Base-by-base conservation (phyloP, 2,888 invertebrate genomes). In the Heteromurus nitidus region DNA sequence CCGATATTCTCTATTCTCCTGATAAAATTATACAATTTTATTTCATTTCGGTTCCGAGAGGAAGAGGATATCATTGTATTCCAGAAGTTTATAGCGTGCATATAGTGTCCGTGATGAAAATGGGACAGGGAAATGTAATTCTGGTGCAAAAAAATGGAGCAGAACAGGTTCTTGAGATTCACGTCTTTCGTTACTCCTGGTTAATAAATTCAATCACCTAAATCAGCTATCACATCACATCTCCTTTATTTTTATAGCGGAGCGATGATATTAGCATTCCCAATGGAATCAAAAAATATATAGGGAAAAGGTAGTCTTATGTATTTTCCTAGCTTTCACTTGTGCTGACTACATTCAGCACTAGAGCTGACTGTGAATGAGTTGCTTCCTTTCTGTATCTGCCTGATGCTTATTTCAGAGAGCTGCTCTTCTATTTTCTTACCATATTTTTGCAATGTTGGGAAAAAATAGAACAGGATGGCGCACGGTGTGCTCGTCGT, bases 201-300 rank as follows among this genome's bases (percentile, higher is more conserved):
- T 65, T 75, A 75, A 75, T 75, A 75, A 75, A 75, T 75, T 75
- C 75, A 75, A 75, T 75, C 75, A 75, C 75, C 58, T 65, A 67
- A 75, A 75, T 67, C 67, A 75, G 75, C 75, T 75, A 75, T 75
- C 75, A 55, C 65, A 67, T 75, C 75, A 75, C 67, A 67, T 75
- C 75, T 42, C 50, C 50, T 74, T 67, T 67, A 75, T 75, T 75
- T 75, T 75, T 58, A 67, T 75, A 75, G 75, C 16, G 44, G 58
- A 65, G 30, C 26, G 75, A 75, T 75, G 67, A 55, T 75, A 67
- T 58, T 75, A 67, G 67, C n/a, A 75, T 75, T 75, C 75, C 75
- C 75, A 47, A 36, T 58, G 67, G 75, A 50, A 47, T 24, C 16
- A 24, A 24, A 31, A 30, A 42, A 60, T 24, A 28, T 9, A 24